These are phyloP conservation scores for Uropsilus gracilis DNA, from an alignment of 2,113 vertebrate genomes.

Conservation along the genomic window DNA sequence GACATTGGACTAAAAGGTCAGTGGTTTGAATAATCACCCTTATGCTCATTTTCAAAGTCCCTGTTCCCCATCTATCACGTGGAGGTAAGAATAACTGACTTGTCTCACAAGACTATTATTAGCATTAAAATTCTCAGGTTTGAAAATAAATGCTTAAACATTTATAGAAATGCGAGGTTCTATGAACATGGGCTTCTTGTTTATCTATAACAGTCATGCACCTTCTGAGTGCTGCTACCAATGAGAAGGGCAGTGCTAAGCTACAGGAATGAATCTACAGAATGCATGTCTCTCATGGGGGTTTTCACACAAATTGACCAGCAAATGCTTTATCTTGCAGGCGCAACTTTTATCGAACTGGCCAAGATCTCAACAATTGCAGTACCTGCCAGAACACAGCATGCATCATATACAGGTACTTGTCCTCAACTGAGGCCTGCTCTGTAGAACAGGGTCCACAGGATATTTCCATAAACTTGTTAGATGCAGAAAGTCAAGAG, in stretches of 20 bases:
- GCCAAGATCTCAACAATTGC: slow-evolving; percentile 99
- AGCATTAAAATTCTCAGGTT: neutral
- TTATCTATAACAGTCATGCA: neutral
- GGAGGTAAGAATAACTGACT: neutral
- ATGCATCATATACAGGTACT: slow-evolving; percentile 99
- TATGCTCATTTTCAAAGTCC: neutral
- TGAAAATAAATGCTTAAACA: neutral
- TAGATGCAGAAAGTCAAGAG: neutral
- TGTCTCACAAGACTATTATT: neutral
- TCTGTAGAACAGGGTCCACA: neutral
- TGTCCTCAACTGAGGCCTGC: fast-evolving
- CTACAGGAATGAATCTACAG: neutral
- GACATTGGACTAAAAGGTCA: neutral
- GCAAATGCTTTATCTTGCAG: slow-evolving; percentile 86
- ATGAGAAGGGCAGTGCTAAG: neutral
- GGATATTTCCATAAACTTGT: neutral
- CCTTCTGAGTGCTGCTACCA: neutral
- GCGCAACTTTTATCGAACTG: slow-evolving; percentile 96
- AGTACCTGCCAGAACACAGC: slow-evolving; percentile 97
- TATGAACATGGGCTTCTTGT: neutral
- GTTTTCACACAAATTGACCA: neutral
- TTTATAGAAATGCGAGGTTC: neutral
- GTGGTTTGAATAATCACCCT: neutral
- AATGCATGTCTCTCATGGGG: neutral
- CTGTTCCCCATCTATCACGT: neutral